Evolutionary conservation across 2,113 vertebrate species (phyloP).

Genomic region (mouse (Mus musculus)): GRCm39 chr17:15417001-15417500

Average conservation of each 20-base stretch:
- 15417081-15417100: not conserved
- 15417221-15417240: no score
- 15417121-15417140: not conserved
- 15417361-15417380: no score
- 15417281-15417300: not conserved
- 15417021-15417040: not conserved
- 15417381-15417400: not conserved
- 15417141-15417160: not conserved
- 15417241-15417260: not conserved
- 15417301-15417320: not conserved
- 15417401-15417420: no score
- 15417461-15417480: slow-evolving; percentile 56
- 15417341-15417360: not conserved
- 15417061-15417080: not conserved
- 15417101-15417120: not conserved
- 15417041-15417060: not conserved
- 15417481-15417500: slow-evolving; percentile 66
- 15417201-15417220: not conserved
- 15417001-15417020: not conserved
- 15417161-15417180: not conserved
- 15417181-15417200: not conserved
- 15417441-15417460: not conserved
- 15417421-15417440: not conserved
- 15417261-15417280: not conserved
- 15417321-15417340: not conserved